Base-by-base conservation (phyloP, 2,888 invertebrate genomes). In the Leptodirus hochenwartii region DNA sequence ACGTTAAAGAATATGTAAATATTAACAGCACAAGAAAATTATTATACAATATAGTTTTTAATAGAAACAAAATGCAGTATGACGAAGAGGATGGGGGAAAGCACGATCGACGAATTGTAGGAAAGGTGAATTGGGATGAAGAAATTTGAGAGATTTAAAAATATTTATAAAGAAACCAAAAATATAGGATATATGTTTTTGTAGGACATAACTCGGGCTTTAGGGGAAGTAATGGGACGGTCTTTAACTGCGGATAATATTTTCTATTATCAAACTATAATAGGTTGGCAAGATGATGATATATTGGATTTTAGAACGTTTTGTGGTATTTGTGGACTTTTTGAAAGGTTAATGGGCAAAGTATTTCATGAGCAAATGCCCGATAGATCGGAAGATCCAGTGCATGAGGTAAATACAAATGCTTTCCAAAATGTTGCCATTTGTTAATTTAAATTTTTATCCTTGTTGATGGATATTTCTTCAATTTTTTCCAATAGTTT, bases 271-370 rank as follows among this genome's bases (percentile, higher is more conserved):
- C 50, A 50, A 25, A 39, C 40, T 2, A 43, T 67, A 14, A 56
- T 75, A 42, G 59, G 60, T 13, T 70, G 69, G 66, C 47, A 53
- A 0, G 56, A 53, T 1, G 61, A 50, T 2, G 57, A 61, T 15
- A 52, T 59, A 0, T 45, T 74, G 25, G 69, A 73, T 44, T 82
- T 78, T 49, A 64, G 77, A 13, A 68, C 69, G 1, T 84, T 81
- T 73, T 78, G 79, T 44, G 81, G 82, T 1, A 53, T 85, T 20
- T 75, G 77, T 38, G 79, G 81, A 0, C 60, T 77, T 30, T 72
- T 74, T 37, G 85, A 85, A 50, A 61, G 85, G 29, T 56, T 74
- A 41, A 59, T 69, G 25, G 71, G 73, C 22, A 54, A 65, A 1
- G 46, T 50, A 32, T 58, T 53, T 41, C 53, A 46, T 35, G 38